Evolutionary conservation across 2,113 vertebrate species (phyloP).

Genomic region (Nerophis lumbriciformis): DNA sequence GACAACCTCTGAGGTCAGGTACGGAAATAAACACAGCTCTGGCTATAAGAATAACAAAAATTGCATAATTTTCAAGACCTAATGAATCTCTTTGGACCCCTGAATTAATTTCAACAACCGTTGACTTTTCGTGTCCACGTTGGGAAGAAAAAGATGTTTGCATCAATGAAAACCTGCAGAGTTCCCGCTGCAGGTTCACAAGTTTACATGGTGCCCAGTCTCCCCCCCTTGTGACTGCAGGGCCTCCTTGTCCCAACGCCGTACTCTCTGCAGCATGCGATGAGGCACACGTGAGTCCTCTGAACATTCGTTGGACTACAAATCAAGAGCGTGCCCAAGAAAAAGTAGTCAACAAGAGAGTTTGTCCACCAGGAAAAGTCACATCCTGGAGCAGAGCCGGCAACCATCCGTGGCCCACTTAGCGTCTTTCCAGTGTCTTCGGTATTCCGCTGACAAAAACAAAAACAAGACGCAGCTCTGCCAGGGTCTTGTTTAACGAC

Average conservation of each 20-base stretch:
- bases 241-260: constrained; percentile 52
- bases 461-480: constrained; percentile 35
- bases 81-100: no score
- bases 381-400: constrained; percentile 55
- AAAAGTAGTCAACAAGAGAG: constrained; percentile 56
- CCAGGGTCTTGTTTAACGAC: constrained; percentile 36
- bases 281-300: neutral
- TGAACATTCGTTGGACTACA: constrained; percentile 66
- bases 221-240: constrained; percentile 60
- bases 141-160: no score
- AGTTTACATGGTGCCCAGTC: constrained; percentile 52
- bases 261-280: constrained; percentile 20
- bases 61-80: no score
- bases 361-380: constrained; percentile 60
- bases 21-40: no score
- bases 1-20: no score
- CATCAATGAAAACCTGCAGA: neutral
- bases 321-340: constrained; percentile 64
- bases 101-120: no score
- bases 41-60: no score
- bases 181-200: constrained; percentile 42
- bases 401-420: constrained; percentile 64
- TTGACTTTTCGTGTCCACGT: no score
- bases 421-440: constrained; percentile 44
- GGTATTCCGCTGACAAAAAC: constrained; percentile 38